Conservation (phyloP, 2,888 invertebrate genomes). For the Bombylius major region DNA sequence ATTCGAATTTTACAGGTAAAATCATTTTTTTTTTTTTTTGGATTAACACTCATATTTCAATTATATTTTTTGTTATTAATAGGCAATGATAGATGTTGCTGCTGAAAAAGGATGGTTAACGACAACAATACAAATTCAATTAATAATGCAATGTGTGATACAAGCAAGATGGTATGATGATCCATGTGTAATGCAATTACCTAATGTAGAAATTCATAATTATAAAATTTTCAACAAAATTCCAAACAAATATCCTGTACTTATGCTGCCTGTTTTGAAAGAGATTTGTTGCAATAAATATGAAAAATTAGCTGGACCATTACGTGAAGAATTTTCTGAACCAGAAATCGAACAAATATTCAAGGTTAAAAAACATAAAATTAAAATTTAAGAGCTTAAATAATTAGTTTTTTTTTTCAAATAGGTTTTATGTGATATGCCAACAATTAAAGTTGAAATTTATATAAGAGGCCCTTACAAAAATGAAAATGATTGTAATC, state of each 20-base stretch:
- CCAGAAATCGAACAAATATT: conserved; percentile 55
- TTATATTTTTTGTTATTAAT: conserved; percentile 12
- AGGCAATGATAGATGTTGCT: conserved; percentile 93
- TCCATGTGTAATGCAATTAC: conserved; percentile 61
- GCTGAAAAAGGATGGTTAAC: conserved; percentile 85
- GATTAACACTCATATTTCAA: background rate
- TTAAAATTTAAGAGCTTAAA: background rate
- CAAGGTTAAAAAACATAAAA: conserved; percentile 37
- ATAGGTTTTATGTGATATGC: conserved; percentile 49
- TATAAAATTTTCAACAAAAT: conserved; percentile 45
- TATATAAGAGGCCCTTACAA: conserved; percentile 44
- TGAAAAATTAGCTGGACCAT: conserved; percentile 45
- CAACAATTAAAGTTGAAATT: conserved; percentile 47
- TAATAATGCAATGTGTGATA: conserved; percentile 76
- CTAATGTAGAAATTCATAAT: conserved; percentile 56
- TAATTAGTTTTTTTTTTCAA: background rate
- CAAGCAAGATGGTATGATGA: conserved; percentile 82
- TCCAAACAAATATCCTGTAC: conserved; percentile 25
- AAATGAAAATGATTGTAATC: conserved; percentile 20
- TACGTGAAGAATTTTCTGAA: conserved; percentile 53
- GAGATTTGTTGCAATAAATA: conserved; percentile 41
- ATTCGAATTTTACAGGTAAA: conserved; percentile 81
- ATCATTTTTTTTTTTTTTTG: background rate
- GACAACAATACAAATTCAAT: conserved; percentile 62
- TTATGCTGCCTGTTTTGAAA: conserved; percentile 30